Evolutionary conservation across 2,797 vertebrate species (phyloP), one percentile per base, ranked within the genome.

Genomic region (Lemur catta): DNA sequence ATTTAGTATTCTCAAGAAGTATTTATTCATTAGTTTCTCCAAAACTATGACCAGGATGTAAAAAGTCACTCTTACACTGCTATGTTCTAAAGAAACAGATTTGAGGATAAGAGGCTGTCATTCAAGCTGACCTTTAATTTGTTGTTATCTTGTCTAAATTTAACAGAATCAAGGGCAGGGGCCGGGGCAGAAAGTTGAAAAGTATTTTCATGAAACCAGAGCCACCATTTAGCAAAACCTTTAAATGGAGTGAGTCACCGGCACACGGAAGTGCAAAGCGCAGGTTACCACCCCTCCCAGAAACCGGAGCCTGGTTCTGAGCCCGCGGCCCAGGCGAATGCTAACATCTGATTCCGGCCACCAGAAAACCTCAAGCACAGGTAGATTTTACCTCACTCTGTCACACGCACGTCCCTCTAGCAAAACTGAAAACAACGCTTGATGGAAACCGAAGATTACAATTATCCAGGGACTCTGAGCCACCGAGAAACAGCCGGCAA

Each of bases 221-320:
- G 87, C 94, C 89, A 96, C 97, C 96, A 91, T 96, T 97, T 89
- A 97, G 81, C 80, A 76, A 96, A 96, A 78, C 46, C 94, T 88
- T 91, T 96, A 93, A 74, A 71, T 12, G 75, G 78, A 69, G 18
- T 91, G 97, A 98, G 93, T 98, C 96, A 97, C 61, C 2, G 26
- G 91, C 94, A 96, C 63, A 78, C 84, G 15, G 59, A 76, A 43
- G 57, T 63, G 41, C 78, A 75, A 95, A 71, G 94, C 96, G 91
- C 61, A 97, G 69, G 89, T 96, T 92, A 80, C 78, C 96, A n/a
- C 97, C 91, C 95, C 84, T 93, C 48, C 87, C 92, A 95, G 76
- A 94, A 96, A 72, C 78, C 14, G 0, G 11, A 67, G 15, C 92
- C 55, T 50, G 30, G 85, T 10, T 85, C 72, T 12, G 35, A 14